These are phyloP conservation scores for Embiotoca jacksoni DNA, from an alignment of 2,113 vertebrate genomes.

Conservation along the genomic window DNA sequence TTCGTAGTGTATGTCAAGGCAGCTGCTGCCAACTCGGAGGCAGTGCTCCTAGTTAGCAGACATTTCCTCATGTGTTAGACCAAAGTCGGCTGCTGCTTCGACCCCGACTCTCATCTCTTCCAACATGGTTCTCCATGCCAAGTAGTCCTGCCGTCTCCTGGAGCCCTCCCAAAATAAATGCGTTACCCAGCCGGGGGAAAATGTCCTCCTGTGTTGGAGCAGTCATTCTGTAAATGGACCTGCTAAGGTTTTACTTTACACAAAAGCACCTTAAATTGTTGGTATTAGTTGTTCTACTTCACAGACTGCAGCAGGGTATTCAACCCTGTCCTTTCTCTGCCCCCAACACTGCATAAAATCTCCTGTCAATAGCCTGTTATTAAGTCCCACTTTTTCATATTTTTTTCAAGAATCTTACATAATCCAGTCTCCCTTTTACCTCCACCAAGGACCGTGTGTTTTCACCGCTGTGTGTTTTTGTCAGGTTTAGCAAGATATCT, in stretches of 20 bases:
- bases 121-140: slow-evolving; percentile 65
- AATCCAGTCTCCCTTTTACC: not conserved
- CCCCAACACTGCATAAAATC: not conserved
- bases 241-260: slow-evolving; percentile 42
- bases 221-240: slow-evolving; percentile 40
- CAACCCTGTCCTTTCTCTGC: not conserved
- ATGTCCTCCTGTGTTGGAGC: slow-evolving; percentile 67
- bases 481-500: not conserved
- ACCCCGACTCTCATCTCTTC: slow-evolving; percentile 72
- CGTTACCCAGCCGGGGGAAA: slow-evolving; percentile 65
- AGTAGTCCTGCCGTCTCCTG: slow-evolving; percentile 79
- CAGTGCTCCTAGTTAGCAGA: slow-evolving; percentile 70
- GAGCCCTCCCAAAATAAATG: slow-evolving; percentile 78
- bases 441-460: not conserved
- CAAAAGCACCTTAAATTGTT: slow-evolving; percentile 58
- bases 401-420: not conserved
- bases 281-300: slow-evolving; percentile 55
- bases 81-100: slow-evolving; percentile 60
- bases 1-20: slow-evolving; percentile 41
- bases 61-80: slow-evolving; percentile 77
- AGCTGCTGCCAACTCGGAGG: slow-evolving; percentile 61
- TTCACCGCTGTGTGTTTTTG: not conserved
- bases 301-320: slow-evolving; percentile 12
- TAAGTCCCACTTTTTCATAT: not conserved
- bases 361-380: not conserved